Conservation (phyloP, 2,888 invertebrate species). For the Erebia palarica region DNA sequence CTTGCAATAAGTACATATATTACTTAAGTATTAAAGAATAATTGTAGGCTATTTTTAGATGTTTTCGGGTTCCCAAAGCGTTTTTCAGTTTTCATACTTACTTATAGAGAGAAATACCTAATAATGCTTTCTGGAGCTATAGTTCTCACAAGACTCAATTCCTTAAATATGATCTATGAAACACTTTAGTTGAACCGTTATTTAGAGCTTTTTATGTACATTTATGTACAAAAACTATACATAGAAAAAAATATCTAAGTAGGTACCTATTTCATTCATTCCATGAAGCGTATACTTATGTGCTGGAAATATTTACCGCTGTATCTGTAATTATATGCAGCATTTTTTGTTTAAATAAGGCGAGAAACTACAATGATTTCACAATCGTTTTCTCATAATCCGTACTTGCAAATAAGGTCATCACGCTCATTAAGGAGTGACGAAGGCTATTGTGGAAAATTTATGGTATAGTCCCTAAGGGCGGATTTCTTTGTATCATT, state of each 20-base stretch:
- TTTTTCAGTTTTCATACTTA: no score
- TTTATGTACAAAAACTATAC: no score
- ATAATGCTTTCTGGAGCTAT: no score
- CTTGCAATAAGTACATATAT: no score
- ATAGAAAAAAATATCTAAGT: background rate
- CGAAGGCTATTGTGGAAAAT: slow-evolving; percentile 31
- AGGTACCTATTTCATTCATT: background rate
- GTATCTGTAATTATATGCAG: background rate
- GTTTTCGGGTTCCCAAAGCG: no score
- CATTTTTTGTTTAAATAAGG: slow-evolving; percentile 29
- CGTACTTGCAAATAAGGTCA: slow-evolving; percentile 31
- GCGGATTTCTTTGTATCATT: slow-evolving; percentile 15
- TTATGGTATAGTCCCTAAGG: slow-evolving; percentile 23
- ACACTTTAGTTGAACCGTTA: no score
- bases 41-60: no score
- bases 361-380: slow-evolving; percentile 26
- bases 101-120: no score
- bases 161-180: no score
- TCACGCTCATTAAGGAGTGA: slow-evolving; percentile 22
- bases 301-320: background rate
- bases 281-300: background rate
- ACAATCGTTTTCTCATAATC: slow-evolving; percentile 32
- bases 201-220: no score
- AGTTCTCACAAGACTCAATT: no score
- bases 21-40: no score